These are phyloP conservation scores for Micoletzkya japonica DNA, from an alignment of 2,888 invertebrate species.

Conservation along the genomic window DNA sequence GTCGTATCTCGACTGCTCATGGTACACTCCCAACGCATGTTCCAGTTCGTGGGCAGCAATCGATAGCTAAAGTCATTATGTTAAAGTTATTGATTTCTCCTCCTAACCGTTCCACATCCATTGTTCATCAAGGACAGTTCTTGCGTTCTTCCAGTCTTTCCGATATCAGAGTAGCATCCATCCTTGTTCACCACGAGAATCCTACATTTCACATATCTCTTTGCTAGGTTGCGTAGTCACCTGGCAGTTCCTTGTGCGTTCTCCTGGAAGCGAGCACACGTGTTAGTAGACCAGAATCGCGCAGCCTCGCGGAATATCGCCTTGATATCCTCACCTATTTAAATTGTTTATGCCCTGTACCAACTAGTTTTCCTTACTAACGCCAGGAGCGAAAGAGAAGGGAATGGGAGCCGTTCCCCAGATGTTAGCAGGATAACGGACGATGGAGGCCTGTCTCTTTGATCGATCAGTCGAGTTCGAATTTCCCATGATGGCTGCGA, in stretches of 20 bases:
- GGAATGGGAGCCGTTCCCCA: slow-evolving; percentile 25
- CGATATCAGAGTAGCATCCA: slow-evolving; percentile 11
- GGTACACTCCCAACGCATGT: slow-evolving; percentile 19
- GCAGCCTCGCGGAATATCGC: slow-evolving; percentile 13
- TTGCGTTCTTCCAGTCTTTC: slow-evolving; percentile 8
- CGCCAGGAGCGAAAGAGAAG: slow-evolving; percentile 23
- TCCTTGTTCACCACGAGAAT: slow-evolving; percentile 22
- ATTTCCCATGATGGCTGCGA: slow-evolving; percentile 11
- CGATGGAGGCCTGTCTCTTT: slow-evolving; percentile 20
- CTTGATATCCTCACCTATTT: slow-evolving; percentile 15
- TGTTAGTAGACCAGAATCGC: slow-evolving; percentile 19
- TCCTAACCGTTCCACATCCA: slow-evolving; percentile 12
- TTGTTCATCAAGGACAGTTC: slow-evolving; percentile 9
- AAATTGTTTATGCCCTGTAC: neutral
- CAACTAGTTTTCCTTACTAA: neutral
- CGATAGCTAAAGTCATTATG: neutral
- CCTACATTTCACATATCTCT: neutral
- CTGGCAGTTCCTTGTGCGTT: slow-evolving; percentile 5
- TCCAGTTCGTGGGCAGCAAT: slow-evolving; percentile 17
- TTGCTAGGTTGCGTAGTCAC: neutral
- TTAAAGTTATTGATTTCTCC: neutral
- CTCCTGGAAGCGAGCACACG: slow-evolving; percentile 20
- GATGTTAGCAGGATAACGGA: neutral
- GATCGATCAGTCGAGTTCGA: slow-evolving; percentile 18
- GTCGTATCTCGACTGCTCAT: slow-evolving; percentile 13